These are phyloP conservation scores for Adelosebastes latens DNA, from an alignment of 2,797 vertebrate species.

Conservation along the genomic window DNA sequence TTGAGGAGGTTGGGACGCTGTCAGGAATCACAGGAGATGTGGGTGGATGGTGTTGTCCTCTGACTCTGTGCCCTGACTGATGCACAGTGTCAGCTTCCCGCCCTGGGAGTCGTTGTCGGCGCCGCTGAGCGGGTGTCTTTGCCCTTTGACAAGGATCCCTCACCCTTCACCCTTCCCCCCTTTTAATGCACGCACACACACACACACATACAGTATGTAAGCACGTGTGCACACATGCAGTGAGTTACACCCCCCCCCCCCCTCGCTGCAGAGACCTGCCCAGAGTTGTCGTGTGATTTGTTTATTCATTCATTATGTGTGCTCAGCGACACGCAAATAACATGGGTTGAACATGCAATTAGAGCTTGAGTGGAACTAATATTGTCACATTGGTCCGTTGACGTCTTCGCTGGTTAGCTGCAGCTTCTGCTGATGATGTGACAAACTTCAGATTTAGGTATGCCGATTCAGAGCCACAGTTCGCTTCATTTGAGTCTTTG, in stretches of 20 bases:
- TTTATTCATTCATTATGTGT: conserved; percentile 7
- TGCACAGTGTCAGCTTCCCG: conserved; percentile 53
- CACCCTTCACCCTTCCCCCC: not conserved
- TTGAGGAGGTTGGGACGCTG: conserved; percentile 30
- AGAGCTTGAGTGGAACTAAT: not conserved
- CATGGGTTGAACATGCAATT: conserved; percentile 18
- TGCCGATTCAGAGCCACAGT: not conserved
- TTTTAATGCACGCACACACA: not conserved
- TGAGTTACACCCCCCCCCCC: not conserved
- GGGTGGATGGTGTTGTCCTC: conserved; percentile 22
- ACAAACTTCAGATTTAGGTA: not conserved
- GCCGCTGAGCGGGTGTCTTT: conserved; percentile 39
- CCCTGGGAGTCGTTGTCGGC: conserved; percentile 5
- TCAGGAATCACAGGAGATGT: conserved; percentile 40
- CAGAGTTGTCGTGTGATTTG: conserved; percentile 1
- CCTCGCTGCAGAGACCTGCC: not conserved
- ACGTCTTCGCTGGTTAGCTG: not conserved
- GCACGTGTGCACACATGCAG: conserved; percentile 2
- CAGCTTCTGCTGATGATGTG: not conserved
- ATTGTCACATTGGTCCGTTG: conserved; percentile 5
- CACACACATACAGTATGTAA: not conserved
- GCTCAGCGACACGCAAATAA: conserved; percentile 16
- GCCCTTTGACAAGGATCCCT: conserved; percentile 54
- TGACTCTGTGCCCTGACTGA: conserved; percentile 37
- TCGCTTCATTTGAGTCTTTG: too few species aligned